Conservation (phyloP, 1,140 invertebrate genomes). For the Hormaphis cornu region DNA sequence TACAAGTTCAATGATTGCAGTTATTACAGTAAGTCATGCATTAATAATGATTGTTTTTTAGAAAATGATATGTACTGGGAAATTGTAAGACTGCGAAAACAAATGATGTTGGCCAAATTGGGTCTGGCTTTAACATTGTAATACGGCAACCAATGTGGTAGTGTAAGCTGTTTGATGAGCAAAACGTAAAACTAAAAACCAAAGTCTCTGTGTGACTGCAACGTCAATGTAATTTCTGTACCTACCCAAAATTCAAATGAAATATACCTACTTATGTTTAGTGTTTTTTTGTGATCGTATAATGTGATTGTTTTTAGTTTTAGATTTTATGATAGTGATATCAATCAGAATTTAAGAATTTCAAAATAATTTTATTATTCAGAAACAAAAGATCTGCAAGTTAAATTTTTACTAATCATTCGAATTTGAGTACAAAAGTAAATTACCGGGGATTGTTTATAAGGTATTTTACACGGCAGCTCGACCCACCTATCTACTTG, state of each 20-base stretch:
- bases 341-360: neutral
- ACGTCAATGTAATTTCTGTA: neutral
- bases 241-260: neutral
- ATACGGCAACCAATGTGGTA: no score
- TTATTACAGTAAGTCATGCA: no score
- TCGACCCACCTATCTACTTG: constrained; percentile 15
- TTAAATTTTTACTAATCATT: neutral
- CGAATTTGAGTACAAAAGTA: neutral
- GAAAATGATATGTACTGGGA: constrained; percentile 70
- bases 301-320: neutral
- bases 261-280: neutral
- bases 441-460: neutral
- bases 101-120: constrained; percentile 64
- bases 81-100: constrained; percentile 58
- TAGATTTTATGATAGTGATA: neutral
- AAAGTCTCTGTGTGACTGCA: neutral
- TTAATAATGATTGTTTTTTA: constrained; percentile 41
- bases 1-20: no score
- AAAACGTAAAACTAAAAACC: neutral
- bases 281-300: neutral
- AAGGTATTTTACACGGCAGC: neutral
- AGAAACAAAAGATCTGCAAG: neutral
- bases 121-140: constrained; percentile 43
- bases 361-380: neutral
- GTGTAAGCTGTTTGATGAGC: neutral